Conservation (phyloP, 2,888 invertebrate genomes). For the Aporophyla nigra region DNA sequence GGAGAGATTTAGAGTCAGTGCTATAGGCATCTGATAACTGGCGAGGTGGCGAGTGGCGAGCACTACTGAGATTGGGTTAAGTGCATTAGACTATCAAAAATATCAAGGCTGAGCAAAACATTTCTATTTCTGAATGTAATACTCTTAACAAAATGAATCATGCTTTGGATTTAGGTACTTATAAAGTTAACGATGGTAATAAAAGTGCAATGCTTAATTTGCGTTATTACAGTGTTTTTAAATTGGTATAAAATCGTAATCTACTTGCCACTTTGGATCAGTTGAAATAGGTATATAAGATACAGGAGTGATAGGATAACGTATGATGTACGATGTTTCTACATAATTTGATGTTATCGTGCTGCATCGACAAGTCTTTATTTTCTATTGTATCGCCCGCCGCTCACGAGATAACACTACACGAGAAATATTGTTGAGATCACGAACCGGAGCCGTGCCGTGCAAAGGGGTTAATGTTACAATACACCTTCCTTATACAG, state of each 20-base stretch:
- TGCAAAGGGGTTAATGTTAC: slow-evolving; percentile 83
- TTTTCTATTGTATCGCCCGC: slow-evolving; percentile 54
- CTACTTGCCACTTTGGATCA: slow-evolving; percentile 15
- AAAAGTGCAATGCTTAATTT: slow-evolving; percentile 11
- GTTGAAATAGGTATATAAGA: background rate
- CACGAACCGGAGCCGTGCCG: slow-evolving; percentile 74
- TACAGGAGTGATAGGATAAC: slow-evolving; percentile 16
- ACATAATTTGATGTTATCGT: slow-evolving; percentile 37
- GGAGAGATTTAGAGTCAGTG: slow-evolving; percentile 52
- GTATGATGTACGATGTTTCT: slow-evolving; percentile 6
- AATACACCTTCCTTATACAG: slow-evolving; percentile 77
- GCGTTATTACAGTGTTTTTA: background rate
- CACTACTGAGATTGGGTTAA: slow-evolving; percentile 53
- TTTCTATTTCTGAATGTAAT: slow-evolving; percentile 16
- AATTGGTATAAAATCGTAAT: slow-evolving; percentile 4
- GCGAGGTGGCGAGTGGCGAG: slow-evolving; percentile 22
- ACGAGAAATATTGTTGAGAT: slow-evolving; percentile 71
- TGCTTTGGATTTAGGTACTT: background rate
- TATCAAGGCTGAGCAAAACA: slow-evolving; percentile 19
- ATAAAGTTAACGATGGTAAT: background rate
- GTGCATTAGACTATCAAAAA: slow-evolving; percentile 43
- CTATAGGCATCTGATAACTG: slow-evolving; percentile 39
- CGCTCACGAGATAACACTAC: slow-evolving; percentile 61
- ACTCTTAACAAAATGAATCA: slow-evolving; percentile 10
- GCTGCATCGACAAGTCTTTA: slow-evolving; percentile 28